These are phyloP conservation scores for Turdus rufiventris DNA, from an alignment of 2,113 vertebrate species.

Conservation along the genomic window DNA sequence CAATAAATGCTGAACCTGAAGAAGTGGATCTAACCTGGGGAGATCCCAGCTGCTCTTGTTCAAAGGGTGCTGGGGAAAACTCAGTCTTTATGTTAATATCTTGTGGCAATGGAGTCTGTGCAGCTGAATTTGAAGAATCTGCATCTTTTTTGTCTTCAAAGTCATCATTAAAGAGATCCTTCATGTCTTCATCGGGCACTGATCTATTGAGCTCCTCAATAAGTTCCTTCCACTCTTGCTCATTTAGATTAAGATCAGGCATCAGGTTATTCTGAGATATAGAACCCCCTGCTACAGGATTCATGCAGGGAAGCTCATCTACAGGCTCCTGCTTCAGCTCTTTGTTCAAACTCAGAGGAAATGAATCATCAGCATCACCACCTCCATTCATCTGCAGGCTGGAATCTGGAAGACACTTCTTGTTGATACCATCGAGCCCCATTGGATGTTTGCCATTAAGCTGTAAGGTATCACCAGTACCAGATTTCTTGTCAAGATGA, in stretches of 20 bases:
- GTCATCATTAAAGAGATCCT: conserved; percentile 94
- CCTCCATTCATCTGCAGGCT: conserved; percentile 63
- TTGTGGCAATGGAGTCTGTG: conserved; percentile 73
- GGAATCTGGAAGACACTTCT: conserved; percentile 73
- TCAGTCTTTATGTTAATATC: conserved; percentile 89
- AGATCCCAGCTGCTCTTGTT: conserved; percentile 86
- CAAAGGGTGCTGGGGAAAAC: conserved; percentile 86
- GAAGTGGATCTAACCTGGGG: conserved; percentile 85
- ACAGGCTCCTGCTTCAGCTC: conserved; percentile 95
- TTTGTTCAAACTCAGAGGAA: conserved; percentile 77
- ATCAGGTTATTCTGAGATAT: conserved; percentile 88
- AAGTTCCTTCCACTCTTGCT: conserved; percentile 97
- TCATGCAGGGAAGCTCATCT: conserved; percentile 91
- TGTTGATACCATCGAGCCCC: conserved; percentile 71
- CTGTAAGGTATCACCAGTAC: conserved; percentile 63
- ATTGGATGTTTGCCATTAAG: conserved; percentile 75
- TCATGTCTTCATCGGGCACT: conserved; percentile 92
- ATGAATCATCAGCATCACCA: conserved; percentile 75
- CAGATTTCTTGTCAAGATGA: conserved; percentile 83
- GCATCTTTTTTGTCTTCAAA: conserved; percentile 94
- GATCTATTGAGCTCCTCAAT: conserved; percentile 96
- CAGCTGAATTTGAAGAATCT: conserved; percentile 77
- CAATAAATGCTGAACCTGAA: conserved; percentile 81
- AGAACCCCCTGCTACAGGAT: conserved; percentile 78
- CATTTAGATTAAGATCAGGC: conserved; percentile 94